Conservation (phyloP, 2,888 invertebrate species). For the Mesochorus sp. region DNA sequence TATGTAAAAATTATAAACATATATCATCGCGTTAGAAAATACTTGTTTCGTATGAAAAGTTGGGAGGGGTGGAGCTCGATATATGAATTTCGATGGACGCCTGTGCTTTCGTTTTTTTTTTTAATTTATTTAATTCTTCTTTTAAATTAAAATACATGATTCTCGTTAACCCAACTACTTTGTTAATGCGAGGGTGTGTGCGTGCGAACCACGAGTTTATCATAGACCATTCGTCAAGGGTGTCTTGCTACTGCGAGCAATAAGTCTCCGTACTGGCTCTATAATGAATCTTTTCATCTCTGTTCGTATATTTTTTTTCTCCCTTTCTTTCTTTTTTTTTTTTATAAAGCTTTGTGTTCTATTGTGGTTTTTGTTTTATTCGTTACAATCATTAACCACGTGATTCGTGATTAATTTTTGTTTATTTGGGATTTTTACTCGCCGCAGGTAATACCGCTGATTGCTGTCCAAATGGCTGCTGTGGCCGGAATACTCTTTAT, state of each 20-base stretch:
- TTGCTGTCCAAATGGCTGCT: constrained; percentile 62
- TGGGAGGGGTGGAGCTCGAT: neutral
- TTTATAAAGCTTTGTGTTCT: neutral
- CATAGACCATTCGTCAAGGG: constrained; percentile 14
- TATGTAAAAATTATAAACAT: too few relatives aligned
- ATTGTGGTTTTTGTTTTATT: too few relatives aligned
- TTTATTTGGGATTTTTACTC: constrained; percentile 56
- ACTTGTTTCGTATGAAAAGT: too few relatives aligned
- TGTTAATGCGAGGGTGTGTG: constrained; percentile 17
- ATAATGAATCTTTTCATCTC: neutral
- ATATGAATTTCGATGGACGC: neutral
- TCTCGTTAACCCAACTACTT: constrained; percentile 4
- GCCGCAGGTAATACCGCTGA: constrained; percentile 76
- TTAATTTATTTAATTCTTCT: too few relatives aligned
- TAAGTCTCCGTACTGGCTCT: neutral
- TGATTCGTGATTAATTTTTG: constrained; percentile 15
- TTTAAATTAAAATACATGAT: constrained; percentile 17
- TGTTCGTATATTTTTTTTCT: neutral
- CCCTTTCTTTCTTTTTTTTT: neutral
- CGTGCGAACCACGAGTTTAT: constrained; percentile 34
- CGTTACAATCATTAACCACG: neutral
- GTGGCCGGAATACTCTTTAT: constrained; percentile 67
- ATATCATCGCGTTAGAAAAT: too few relatives aligned
- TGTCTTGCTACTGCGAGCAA: neutral
- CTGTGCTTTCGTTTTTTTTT: too few relatives aligned